A percentile compares a stretch with the other conserved stretches of the same genome.
phyloP scores from a whole-genome alignment of 92 coral and sea anemone genomes.

The Parazoanthus swiftii region DNA sequence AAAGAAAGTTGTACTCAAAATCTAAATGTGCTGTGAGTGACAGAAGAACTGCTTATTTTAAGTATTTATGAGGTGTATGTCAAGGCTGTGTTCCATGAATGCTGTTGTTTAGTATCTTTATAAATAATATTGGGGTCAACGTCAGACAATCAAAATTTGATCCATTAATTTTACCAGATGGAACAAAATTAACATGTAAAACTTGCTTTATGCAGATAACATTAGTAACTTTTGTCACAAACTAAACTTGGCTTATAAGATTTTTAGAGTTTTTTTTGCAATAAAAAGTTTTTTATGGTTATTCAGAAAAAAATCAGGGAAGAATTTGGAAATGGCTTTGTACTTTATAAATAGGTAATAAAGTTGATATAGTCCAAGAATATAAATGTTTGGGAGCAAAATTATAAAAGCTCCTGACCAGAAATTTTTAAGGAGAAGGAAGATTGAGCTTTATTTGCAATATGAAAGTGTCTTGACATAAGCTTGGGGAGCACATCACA shows the following conservation, averaged over 20 bases:
- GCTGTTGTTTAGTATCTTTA: neutral
- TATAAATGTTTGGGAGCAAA: no score
- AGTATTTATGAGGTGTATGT: slow-evolving; percentile 11
- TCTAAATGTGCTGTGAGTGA: slow-evolving; percentile 6
- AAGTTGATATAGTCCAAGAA: no score
- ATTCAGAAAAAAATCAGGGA: no score
- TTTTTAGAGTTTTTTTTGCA: neutral
- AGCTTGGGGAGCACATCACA: no score
- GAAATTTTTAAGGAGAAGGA: no score
- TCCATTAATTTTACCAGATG: slow-evolving; percentile 9
- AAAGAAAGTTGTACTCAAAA: neutral
- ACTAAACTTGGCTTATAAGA: neutral
- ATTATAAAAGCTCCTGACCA: no score
- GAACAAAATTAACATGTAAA: slow-evolving; percentile 23
- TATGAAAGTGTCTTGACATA: no score
- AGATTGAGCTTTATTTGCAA: no score
- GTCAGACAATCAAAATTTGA: neutral
- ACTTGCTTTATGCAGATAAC: neutral
- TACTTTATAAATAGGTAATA: no score
- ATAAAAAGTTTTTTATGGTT: no score
- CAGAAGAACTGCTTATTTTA: slow-evolving; percentile 22
- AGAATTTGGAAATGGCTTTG: no score
- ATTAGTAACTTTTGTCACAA: neutral
- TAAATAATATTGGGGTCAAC: neutral
- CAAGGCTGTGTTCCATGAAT: neutral